A percentile compares a stretch with the other conserved stretches of the same genome.
Evolutionary conservation across 2,113 vertebrate species (phyloP).

Genomic region (Sakesphorus luctuosus): DNA sequence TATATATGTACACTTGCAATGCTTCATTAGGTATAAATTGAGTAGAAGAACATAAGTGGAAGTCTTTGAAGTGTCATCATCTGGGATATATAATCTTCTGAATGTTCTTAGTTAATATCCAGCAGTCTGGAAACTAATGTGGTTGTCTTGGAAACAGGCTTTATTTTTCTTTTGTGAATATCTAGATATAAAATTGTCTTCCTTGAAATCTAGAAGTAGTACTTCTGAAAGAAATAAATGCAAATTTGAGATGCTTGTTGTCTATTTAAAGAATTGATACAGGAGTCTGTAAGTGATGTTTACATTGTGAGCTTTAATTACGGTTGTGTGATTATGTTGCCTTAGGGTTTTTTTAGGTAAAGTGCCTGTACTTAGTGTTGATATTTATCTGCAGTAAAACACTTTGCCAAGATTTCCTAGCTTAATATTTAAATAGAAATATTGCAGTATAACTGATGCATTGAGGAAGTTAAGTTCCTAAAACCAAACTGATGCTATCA

Average conservation of each 20-base stretch:
- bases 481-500: not conserved
- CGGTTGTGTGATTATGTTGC: not conserved
- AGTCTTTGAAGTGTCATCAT: not conserved
- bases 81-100: not conserved
- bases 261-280: not conserved
- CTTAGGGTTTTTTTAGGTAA: not conserved
- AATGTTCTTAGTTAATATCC: not conserved
- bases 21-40: not conserved
- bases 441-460: not conserved
- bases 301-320: not conserved
- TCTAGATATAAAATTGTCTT: not conserved
- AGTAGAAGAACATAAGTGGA: not conserved
- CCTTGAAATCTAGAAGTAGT: not conserved
- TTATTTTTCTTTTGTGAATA: conserved; percentile 28
- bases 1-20: not conserved
- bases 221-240: not conserved
- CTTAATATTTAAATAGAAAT: not conserved
- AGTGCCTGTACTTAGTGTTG: not conserved
- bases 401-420: not conserved
- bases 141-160: conserved; percentile 54
- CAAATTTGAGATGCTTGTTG: not conserved
- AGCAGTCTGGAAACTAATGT: not conserved
- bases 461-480: not conserved
- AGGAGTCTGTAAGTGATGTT: not conserved
- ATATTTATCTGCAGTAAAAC: not conserved